phyloP scores from a whole-genome alignment of 2,797 vertebrate genomes.

The Phalloptychus januarius region DNA sequence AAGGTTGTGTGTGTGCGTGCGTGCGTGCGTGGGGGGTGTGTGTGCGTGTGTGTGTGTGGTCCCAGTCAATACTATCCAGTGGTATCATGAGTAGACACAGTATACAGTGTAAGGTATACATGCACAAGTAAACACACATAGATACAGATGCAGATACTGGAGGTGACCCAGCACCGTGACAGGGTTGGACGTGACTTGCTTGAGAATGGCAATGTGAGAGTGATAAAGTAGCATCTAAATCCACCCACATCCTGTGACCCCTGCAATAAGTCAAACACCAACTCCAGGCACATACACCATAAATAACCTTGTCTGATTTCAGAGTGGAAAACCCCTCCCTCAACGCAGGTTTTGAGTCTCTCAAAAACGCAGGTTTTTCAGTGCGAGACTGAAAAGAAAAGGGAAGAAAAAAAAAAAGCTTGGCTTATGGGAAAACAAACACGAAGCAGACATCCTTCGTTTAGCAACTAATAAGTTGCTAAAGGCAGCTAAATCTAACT shows the following conservation, averaged over 20 bases:
- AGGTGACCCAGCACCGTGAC: constrained; percentile 75
- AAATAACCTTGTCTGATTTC: constrained; percentile 68
- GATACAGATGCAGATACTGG: constrained; percentile 73
- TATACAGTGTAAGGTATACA: constrained; percentile 49
- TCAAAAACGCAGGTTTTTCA: constrained; percentile 52
- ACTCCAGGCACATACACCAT: constrained; percentile 63
- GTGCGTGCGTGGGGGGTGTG: background rate
- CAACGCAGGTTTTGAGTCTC: constrained; percentile 46
- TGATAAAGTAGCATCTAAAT: constrained; percentile 78
- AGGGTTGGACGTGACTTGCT: constrained; percentile 73
- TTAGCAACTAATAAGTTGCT: constrained; percentile 44
- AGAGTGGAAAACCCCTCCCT: constrained; percentile 42
- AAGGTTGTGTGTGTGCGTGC: constrained; percentile 32
- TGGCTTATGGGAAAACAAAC: constrained; percentile 54
- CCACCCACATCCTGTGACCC: constrained; percentile 75
- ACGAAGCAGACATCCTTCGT: constrained; percentile 29
- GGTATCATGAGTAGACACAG: constrained; percentile 31
- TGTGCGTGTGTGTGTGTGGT: constrained; percentile 43
- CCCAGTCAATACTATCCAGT: constrained; percentile 51
- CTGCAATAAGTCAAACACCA: constrained; percentile 77
- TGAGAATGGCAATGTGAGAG: constrained; percentile 72
- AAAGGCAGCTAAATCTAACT: constrained; percentile 37
- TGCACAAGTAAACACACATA: constrained; percentile 25
- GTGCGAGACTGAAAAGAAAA: constrained; percentile 15
- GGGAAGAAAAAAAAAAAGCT: constrained; percentile 56